Base-by-base conservation (phyloP, 2,888 invertebrate genomes). In the Hyalella azteca region DNA sequence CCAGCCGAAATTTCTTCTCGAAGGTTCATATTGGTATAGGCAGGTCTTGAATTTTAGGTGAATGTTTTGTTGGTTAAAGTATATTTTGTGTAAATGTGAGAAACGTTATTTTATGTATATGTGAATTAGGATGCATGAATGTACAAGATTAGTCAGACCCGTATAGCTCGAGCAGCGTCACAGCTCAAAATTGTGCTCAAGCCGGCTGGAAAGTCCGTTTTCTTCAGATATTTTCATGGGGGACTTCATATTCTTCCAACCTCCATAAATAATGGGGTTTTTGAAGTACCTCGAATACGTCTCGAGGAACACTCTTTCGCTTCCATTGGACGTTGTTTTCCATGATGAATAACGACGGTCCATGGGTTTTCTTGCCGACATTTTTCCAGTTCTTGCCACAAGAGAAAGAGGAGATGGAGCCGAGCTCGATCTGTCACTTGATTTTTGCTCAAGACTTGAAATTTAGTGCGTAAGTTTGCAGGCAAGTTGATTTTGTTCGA, bases 401-500 rank as follows among this genome's bases (percentile, higher is more conserved):
- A 36, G 66, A 36, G 66, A 66, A 66, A 66, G 66, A 66, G 66
- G 36, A 36, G 66, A 66, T 36, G 22, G 66, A 66, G 66, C 19
- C 22, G n/a, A 19, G 66, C 66, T 66, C 66, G 39, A 66, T 66
- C 66, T 39, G 66, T 66, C 66, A 66, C 66, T n/a, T 13, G 19
- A 66, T 66, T 36, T 66, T 66, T 66, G 19, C 19, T 29, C 3
- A 19, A 2, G 66, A 66, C 66, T 66, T 66, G 66, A 66, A 66
- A 66, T 66, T 66, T 66, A 66, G 66, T 66, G 66, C 66, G 32
- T 66, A 66, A 66, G 66, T 66, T 66, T 36, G 66, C 36, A 36
- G 36, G 39, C 66, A 66, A 66, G 66, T 36, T 66, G 36, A 66
- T 66, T 66, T 66, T 66, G 66, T 36, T 66, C 66, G 66, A n/a